These are phyloP conservation scores for Cyclophora albipunctata DNA, from an alignment of 2,888 invertebrate genomes.

Conservation along the genomic window DNA sequence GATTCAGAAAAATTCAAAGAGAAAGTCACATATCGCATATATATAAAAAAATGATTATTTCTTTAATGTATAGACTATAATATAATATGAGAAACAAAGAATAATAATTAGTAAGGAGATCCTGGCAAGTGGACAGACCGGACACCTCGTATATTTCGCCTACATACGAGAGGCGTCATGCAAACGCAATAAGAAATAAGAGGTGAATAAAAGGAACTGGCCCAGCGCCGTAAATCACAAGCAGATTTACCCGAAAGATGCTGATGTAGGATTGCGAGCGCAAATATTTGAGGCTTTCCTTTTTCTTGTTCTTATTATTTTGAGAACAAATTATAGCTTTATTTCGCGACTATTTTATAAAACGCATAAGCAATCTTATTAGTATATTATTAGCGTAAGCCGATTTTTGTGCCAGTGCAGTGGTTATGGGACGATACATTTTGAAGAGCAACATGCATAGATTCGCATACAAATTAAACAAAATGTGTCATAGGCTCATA, in stretches of 20 bases:
- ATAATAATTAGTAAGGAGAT: slow-evolving; percentile 50
- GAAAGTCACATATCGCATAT: too few relatives aligned
- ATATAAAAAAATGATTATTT: too few relatives aligned
- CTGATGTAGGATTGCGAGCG: slow-evolving; percentile 37
- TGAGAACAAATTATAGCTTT: not conserved
- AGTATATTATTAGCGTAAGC: not conserved
- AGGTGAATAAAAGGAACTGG: slow-evolving; percentile 42
- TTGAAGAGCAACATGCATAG: too few relatives aligned
- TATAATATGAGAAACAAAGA: slow-evolving; percentile 25
- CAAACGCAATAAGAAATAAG: slow-evolving; percentile 46
- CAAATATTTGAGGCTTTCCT: slow-evolving; percentile 17
- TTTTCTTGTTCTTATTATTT: not conserved
- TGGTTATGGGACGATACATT: not conserved
- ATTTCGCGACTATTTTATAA: not conserved
- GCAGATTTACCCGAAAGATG: slow-evolving; percentile 47
- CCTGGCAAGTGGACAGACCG: slow-evolving; percentile 26
- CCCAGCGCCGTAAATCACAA: slow-evolving; percentile 40
- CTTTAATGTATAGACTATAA: not conserved
- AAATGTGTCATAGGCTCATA: too few relatives aligned
- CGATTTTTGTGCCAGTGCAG: not conserved
- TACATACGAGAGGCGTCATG: slow-evolving; percentile 41
- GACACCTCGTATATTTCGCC: slow-evolving; percentile 40
- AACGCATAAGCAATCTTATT: not conserved
- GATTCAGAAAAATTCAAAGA: too few relatives aligned
- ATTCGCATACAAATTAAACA: too few relatives aligned